phyloP scores from a whole-genome alignment of 2,888 invertebrate species.

The Nebria brevicollis region DNA sequence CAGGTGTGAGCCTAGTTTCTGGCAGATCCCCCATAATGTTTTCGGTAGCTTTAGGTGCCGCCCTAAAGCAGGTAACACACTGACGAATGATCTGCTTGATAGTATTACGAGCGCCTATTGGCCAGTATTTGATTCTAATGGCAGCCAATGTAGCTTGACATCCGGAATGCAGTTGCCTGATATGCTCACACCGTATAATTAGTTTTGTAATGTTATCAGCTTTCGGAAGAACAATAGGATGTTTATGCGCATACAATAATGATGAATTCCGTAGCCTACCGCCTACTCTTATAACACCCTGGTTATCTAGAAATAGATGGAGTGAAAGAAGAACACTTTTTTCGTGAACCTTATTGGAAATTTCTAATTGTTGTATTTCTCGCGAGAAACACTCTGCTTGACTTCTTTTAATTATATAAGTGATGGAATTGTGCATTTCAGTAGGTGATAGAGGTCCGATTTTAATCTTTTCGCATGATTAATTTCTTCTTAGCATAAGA shows the following conservation, averaged over 20 bases:
- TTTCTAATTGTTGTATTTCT: neutral
- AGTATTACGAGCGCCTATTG: constrained; percentile 43
- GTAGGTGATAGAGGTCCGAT: neutral
- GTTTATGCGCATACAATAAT: neutral
- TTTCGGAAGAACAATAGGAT: neutral
- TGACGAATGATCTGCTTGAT: constrained; percentile 35
- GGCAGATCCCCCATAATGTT: constrained; percentile 11
- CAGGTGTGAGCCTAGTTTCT: neutral
- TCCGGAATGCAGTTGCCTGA: constrained; percentile 33
- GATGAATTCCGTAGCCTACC: constrained; percentile 10
- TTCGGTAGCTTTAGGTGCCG: neutral
- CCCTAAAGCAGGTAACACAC: constrained; percentile 44
- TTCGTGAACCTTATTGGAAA: neutral
- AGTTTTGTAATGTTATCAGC: neutral
- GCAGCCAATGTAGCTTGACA: constrained; percentile 27
- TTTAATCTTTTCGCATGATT: neutral
- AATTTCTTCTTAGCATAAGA: neutral
- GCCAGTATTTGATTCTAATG: constrained; percentile 48
- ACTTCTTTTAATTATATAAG: neutral
- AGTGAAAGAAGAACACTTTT: neutral
- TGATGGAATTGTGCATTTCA: neutral
- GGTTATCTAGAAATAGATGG: constrained; percentile 12
- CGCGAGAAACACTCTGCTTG: neutral
- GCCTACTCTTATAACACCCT: constrained; percentile 14
- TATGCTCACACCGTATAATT: constrained; percentile 12